Conservation (phyloP, 2,113 vertebrate species). For the Hemiscyllium ocellatum region DNA sequence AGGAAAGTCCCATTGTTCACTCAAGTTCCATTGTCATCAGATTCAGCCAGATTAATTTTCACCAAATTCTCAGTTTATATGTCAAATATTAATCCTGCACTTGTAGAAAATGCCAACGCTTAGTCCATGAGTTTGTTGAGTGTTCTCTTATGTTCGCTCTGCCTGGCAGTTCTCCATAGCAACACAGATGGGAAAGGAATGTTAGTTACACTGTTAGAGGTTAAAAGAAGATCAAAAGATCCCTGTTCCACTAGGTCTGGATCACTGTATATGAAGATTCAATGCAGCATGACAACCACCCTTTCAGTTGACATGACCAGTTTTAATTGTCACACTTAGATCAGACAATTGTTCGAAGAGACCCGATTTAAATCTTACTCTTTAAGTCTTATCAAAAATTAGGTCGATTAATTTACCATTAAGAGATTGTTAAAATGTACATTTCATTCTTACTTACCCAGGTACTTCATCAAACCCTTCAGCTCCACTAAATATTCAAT, state of each 20-base stretch:
- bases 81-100: too few species aligned
- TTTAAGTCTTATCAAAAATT: not conserved
- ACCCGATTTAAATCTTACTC: not conserved
- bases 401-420: not conserved
- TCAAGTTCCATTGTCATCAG: not conserved
- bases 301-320: not conserved
- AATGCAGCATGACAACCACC: not conserved
- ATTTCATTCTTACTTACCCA: conserved; percentile 64
- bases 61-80: not conserved
- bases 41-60: not conserved
- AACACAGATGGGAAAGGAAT: not conserved
- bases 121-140: not conserved
- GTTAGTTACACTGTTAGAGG: not conserved
- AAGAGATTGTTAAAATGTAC: not conserved
- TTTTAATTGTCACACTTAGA: not conserved
- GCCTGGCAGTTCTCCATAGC: not conserved
- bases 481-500: conserved; percentile 82
- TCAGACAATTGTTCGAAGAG: not conserved
- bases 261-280: not conserved
- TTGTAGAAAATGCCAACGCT: not conserved
- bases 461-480: conserved; percentile 73
- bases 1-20: not conserved
- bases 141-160: not conserved
- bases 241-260: too few species aligned
- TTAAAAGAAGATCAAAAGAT: not conserved